Evolutionary conservation across 2,797 vertebrate genomes (phyloP).

Genomic region (Brotogeris chrysoptera): DNA sequence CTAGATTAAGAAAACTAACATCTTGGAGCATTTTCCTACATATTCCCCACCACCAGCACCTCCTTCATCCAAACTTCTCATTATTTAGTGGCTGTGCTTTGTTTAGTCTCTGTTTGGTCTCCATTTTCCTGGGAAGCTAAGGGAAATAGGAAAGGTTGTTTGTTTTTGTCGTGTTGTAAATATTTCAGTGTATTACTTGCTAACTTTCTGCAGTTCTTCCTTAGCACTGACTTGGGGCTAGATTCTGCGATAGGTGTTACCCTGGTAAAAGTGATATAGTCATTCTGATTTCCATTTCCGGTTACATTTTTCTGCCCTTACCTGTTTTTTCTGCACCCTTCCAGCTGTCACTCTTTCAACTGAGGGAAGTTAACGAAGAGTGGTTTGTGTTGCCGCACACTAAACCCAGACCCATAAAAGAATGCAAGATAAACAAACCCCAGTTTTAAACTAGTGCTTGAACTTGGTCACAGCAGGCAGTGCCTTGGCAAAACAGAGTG

Average conservation of each 20-base stretch:
- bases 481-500: neutral
- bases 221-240: neutral
- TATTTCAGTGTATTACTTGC: neutral
- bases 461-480: neutral
- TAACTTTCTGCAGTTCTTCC: neutral
- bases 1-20: neutral
- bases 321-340: neutral
- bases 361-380: neutral
- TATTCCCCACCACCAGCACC: neutral
- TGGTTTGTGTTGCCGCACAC: neutral
- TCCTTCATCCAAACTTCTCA: neutral
- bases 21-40: neutral
- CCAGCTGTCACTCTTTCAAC: neutral
- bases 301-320: neutral
- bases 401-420: neutral
- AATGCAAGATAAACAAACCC: neutral
- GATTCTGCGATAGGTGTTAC: neutral
- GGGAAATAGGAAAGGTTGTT: neutral
- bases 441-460: neutral
- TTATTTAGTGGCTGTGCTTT: neutral
- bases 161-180: neutral
- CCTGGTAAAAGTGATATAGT: neutral
- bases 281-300: neutral
- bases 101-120: rapidly evolving
- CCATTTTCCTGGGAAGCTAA: neutral